Conservation (phyloP, 1,140 invertebrate species). For the Brachionus rubens region DNA sequence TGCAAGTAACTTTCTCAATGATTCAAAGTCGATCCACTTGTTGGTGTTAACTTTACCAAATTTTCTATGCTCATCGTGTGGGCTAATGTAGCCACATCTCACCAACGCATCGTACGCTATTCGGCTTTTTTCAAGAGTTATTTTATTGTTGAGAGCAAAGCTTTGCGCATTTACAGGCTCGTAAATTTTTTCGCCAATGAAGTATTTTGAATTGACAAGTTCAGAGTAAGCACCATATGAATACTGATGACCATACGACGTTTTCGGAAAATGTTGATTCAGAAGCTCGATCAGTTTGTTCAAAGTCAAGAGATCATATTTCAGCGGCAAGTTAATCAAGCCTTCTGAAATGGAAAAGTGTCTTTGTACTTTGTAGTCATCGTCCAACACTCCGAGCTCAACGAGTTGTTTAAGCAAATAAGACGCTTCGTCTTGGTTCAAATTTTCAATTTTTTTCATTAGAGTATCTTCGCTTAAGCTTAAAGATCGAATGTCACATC, state of each 20-base stretch:
- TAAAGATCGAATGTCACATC: neutral
- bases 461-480: neutral
- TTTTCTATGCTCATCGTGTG: neutral
- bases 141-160: neutral
- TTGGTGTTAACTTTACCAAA: neutral
- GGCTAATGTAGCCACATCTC: neutral
- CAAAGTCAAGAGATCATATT: no score
- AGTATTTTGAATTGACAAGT: neutral
- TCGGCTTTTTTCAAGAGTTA: neutral
- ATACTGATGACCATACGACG: neutral
- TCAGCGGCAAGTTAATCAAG: no score
- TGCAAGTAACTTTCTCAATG: no score
- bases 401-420: conserved; percentile 6
- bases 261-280: no score
- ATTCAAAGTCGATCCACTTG: neutral
- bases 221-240: neutral
- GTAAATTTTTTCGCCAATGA: neutral
- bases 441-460: neutral
- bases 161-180: neutral
- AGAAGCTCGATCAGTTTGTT: no score
- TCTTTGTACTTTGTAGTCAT: neutral
- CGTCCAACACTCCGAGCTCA: neutral
- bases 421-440: neutral
- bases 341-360: neutral
- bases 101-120: neutral